Evolutionary conservation across 1,140 invertebrate species (phyloP).

Genomic region (Trigoniulus corallinus): DNA sequence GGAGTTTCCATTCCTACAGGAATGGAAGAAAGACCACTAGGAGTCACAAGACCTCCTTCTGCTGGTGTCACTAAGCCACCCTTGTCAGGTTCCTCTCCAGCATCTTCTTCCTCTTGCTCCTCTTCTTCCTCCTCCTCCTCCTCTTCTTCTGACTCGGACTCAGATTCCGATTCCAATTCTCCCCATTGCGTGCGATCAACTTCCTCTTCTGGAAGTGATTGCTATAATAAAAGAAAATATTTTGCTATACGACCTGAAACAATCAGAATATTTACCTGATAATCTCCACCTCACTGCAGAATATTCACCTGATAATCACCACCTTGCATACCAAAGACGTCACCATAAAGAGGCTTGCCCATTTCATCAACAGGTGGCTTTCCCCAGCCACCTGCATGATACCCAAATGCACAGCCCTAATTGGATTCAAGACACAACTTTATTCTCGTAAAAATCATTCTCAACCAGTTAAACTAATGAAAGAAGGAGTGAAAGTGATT

Average conservation of each 20-base stretch:
- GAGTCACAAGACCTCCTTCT: conserved; percentile 53
- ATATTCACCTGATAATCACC: conserved; percentile 39
- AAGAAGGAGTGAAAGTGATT: background rate
- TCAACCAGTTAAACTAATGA: background rate
- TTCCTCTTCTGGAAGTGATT: conserved; percentile 52
- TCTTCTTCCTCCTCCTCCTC: conserved; percentile 67
- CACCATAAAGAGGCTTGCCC: conserved; percentile 94
- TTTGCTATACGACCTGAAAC: too few species aligned
- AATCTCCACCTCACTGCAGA: background rate
- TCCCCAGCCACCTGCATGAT: conserved; percentile 97
- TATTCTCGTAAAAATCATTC: background rate
- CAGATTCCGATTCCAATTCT: conserved; percentile 88
- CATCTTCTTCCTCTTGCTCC: conserved; percentile 48
- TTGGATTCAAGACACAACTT: background rate
- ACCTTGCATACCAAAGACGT: conserved; percentile 73
- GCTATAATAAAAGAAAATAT: conserved; percentile 16
- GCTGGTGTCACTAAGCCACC: conserved; percentile 28
- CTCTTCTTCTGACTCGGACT: conserved; percentile 77
- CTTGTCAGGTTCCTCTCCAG: conserved; percentile 29
- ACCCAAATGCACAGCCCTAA: conserved; percentile 83
- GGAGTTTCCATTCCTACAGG: conserved; percentile 94
- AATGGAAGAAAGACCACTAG: conserved; percentile 79
- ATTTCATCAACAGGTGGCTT: conserved; percentile 99
- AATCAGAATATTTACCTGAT: background rate
- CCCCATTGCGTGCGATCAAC: conserved; percentile 91